Evolutionary conservation across 1,140 invertebrate species (phyloP).

Genomic region (Hyphantria cunea): DNA sequence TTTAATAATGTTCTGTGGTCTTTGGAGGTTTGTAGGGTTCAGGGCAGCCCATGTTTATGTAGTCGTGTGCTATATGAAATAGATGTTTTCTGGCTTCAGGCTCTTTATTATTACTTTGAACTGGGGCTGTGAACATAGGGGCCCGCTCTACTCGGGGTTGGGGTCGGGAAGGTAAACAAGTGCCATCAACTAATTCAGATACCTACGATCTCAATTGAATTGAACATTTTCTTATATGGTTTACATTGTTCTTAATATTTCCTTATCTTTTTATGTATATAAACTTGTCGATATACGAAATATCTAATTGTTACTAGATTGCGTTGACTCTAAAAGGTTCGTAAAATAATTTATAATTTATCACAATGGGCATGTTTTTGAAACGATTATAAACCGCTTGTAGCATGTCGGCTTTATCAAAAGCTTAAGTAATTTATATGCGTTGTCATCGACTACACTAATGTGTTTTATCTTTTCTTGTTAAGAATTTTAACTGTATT

Average conservation of each 20-base stretch:
- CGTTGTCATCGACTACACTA: constrained; percentile 41
- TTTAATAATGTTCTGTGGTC: constrained; percentile 74
- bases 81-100: constrained; percentile 79
- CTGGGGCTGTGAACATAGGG: constrained; percentile 57
- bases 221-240: constrained; percentile 54
- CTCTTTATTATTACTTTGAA: constrained; percentile 79
- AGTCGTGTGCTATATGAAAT: constrained; percentile 69
- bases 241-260: constrained; percentile 33
- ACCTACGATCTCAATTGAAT: constrained; percentile 47
- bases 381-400: constrained; percentile 46
- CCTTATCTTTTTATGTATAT: constrained; percentile 16
- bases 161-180: constrained; percentile 74
- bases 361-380: constrained; percentile 45
- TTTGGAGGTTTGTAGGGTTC: constrained; percentile 68
- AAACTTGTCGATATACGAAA: neutral
- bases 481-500: constrained; percentile 35
- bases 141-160: constrained; percentile 38
- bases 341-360: constrained; percentile 33
- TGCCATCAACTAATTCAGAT: constrained; percentile 66
- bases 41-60: constrained; percentile 56
- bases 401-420: constrained; percentile 55
- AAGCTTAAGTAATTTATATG: constrained; percentile 55
- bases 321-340: constrained; percentile 16
- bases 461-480: constrained; percentile 51
- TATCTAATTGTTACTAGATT: constrained; percentile 7